phyloP scores from a whole-genome alignment of 2,888 invertebrate species.

The Xylota sylvarum region DNA sequence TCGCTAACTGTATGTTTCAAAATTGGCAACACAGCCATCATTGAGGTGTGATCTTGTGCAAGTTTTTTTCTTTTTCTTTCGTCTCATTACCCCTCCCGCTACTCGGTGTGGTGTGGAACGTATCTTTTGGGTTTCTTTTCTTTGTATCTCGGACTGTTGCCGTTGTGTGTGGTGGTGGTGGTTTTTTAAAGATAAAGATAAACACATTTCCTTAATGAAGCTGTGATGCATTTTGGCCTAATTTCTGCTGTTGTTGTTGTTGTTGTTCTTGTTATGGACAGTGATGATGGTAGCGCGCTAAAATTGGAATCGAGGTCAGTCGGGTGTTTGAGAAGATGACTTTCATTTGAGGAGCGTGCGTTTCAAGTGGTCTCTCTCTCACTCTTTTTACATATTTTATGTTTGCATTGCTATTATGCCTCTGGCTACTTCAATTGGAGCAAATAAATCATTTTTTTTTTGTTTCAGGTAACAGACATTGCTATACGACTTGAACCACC shows the following conservation, averaged over 20 bases:
- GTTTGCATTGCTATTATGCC: constrained; percentile 50
- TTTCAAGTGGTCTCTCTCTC: constrained; percentile 49
- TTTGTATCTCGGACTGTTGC: constrained; percentile 15
- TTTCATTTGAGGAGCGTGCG: constrained; percentile 61
- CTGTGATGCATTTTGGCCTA: constrained; percentile 69
- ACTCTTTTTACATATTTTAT: constrained; percentile 14
- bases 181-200: constrained; percentile 44
- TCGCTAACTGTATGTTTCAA: constrained; percentile 39
- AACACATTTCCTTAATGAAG: constrained; percentile 63
- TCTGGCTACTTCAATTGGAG: constrained; percentile 55
- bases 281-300: constrained; percentile 45
- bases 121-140: constrained; percentile 37
- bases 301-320: constrained; percentile 72
- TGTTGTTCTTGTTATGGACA: constrained; percentile 34
- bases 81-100: neutral
- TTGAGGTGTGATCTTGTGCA: constrained; percentile 36
- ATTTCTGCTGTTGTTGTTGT: constrained; percentile 28
- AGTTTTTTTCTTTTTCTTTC: neutral
- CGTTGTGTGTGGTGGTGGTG: neutral
- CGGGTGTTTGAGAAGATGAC: constrained; percentile 65
- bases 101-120: neutral
- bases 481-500: neutral
- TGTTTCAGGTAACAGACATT: constrained; percentile 52
- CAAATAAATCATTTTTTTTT: constrained; percentile 58
- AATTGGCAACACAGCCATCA: constrained; percentile 30